Evolutionary conservation across 2,113 vertebrate genomes (phyloP), one percentile per base, ranked within the genome.

Genomic region (Lophochroa leadbeateri): DNA sequence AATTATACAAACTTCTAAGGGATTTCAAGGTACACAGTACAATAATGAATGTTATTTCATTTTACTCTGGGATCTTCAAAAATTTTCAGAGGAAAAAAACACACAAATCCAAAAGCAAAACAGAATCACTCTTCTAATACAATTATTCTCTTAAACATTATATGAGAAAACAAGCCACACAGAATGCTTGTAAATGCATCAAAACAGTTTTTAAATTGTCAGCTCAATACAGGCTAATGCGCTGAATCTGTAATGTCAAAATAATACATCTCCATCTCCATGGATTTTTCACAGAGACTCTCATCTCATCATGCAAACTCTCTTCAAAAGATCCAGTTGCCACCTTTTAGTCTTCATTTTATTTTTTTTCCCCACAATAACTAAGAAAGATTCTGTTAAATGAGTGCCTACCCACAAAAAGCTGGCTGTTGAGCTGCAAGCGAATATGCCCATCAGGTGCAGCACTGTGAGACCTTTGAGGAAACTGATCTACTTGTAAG

Each of bases 351-450:
- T 18, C 7, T 29, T 43, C 3, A 35, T 58, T 58, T 53, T 58
- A 37, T 37, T 29, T 14, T 58, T 35, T n/a, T 58, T 58, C 23
- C 23, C 33, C 13, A 33, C 11, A 14, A 49, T 27, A 52, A 33
- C 28, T 20, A 69, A 12, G 18, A 90, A 89, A 28, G 13, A 57
- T 37, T 68, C 14, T 49, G 16, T n/a, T 39, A 29, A 53, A 58
- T 31, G 11, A 61, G 13, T 11, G 43, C 99, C 81, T 97, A 99
- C 99, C 99, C 96, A 99, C 99, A 82, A 99, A 99, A 60, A 99
- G 98, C 79, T 99, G 99, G 93, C 99, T 99, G 97, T 99, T 99
- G 80, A 99, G 99, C 92, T 99, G 99, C 57, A 99, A 90, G 50
- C 98, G 99, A 55, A 98, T 98, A 65, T 99, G 99, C 0, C 99